Evolutionary conservation across 1,140 invertebrate species (phyloP), one percentile per base, ranked within the genome.

Genomic region (Drosophila hydei): DNA sequence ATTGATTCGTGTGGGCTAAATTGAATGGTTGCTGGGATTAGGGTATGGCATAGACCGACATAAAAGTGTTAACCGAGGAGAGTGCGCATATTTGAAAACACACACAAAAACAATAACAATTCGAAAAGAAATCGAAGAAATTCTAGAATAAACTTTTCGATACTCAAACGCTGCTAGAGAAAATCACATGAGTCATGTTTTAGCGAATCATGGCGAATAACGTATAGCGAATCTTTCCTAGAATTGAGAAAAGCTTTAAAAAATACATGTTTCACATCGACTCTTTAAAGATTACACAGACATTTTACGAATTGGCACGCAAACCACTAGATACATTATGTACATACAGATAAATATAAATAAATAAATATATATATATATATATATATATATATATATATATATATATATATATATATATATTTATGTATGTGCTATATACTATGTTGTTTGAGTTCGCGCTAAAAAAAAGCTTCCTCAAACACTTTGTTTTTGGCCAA

Each of bases 1-100:
- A 72, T 78, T 73, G 62, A 70, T 67, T 47, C 48, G 52, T 50
- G 75, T 50, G 79, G 65, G 75, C 38, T 25, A 30, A 47, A 21
- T 68, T 62, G 54, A 67, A 43, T 30, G 69, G 60, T 68, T 62
- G 38, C 45, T 30, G 43, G 67, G 58, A 55, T 70, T 48, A 50
- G 30, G 36, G 58, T 42, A 30, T 59, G 45, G 25, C 23, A 56
- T 4, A 18, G 52, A 25, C 8, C 7, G 16, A 9, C 8, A n/a
- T 23, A n/a, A 54, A 40, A 54, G 33, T 54, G 33, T 16, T 42
- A 18, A 42, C n/a, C 33, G 8, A 11, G 30, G 30, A 11, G 30
- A 7, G 9, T 19, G 18, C 38, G 8, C 38, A 42, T 6, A n/a
- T n/a, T n/a, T n/a, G n/a, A n/a, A n/a, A n/a, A n/a, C n/a, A 42